Conservation (phyloP, 2,888 invertebrate genomes). For the Melangyna quadrimaculata region DNA sequence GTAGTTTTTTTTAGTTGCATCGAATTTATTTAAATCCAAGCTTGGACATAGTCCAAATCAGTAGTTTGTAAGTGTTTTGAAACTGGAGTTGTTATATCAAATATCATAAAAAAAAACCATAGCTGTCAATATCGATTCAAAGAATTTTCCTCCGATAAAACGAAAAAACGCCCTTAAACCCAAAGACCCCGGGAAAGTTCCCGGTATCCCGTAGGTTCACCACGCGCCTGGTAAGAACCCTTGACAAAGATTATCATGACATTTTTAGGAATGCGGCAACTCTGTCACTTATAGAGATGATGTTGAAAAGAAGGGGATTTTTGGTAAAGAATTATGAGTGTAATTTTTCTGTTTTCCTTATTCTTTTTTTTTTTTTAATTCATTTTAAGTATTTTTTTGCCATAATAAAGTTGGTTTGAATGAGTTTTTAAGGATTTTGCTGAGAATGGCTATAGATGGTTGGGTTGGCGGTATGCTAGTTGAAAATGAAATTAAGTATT, state of each 20-base stretch:
- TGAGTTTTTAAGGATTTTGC: conserved; percentile 30
- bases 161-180: no score
- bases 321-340: conserved; percentile 65
- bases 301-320: conserved; percentile 22
- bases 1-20: no score
- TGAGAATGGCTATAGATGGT: not conserved
- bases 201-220: no score
- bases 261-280: not conserved
- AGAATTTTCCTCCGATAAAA: no score
- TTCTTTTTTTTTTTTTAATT: conserved; percentile 26
- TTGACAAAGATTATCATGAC: not conserved
- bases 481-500: conserved; percentile 60
- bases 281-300: not conserved
- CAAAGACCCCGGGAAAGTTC: no score
- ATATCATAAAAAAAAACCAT: no score
- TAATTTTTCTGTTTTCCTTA: conserved; percentile 54
- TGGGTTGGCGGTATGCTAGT: conserved; percentile 9
- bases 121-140: no score
- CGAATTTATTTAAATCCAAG: no score
- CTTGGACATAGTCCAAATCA: no score
- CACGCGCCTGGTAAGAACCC: no score
- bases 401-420: conserved; percentile 39
- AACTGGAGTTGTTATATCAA: no score
- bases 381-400: conserved; percentile 25
- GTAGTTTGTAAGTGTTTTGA: no score